Percentiles rank a stretch among this genome's conserved stretches.
phyloP scores from a whole-genome alignment of 2,797 vertebrate genomes.

The Hafferia zeledoni region DNA sequence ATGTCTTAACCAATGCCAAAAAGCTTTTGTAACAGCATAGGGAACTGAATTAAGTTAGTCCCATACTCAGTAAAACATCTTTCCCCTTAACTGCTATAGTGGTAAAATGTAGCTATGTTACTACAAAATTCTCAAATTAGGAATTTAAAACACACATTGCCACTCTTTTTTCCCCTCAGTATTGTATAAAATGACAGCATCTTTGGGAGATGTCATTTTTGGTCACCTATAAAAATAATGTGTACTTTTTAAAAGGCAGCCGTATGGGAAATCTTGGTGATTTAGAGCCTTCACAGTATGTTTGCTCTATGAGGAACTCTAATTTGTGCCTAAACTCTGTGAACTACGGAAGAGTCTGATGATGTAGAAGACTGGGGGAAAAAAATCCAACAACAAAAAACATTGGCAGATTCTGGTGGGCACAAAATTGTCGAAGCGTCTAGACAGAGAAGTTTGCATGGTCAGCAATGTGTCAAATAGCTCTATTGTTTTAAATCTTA shows the following conservation, averaged over 20 bases:
- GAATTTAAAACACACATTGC: background rate
- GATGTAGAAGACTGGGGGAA: background rate
- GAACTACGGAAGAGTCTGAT: background rate
- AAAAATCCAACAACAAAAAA: background rate
- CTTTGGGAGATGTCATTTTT: background rate
- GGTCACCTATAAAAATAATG: background rate
- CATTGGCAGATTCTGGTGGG: background rate
- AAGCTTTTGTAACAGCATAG: background rate
- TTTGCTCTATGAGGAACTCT: background rate
- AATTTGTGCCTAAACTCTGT: background rate
- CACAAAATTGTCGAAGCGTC: background rate
- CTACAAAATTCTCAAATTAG: background rate
- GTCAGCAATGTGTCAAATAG: background rate
- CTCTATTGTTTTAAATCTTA: constrained; percentile 7
- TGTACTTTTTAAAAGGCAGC: background rate
- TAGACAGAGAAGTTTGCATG: background rate
- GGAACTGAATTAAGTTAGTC: background rate
- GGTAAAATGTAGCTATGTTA: background rate
- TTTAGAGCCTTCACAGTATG: background rate
- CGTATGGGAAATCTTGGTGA: background rate
- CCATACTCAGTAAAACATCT: background rate
- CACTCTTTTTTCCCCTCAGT: background rate
- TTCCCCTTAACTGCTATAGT: background rate
- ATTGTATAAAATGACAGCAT: background rate
- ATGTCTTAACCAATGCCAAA: background rate